These are phyloP conservation scores for Chelonoidis abingdonii DNA, from an alignment of 2,113 vertebrate species.

Conservation along the genomic window DNA sequence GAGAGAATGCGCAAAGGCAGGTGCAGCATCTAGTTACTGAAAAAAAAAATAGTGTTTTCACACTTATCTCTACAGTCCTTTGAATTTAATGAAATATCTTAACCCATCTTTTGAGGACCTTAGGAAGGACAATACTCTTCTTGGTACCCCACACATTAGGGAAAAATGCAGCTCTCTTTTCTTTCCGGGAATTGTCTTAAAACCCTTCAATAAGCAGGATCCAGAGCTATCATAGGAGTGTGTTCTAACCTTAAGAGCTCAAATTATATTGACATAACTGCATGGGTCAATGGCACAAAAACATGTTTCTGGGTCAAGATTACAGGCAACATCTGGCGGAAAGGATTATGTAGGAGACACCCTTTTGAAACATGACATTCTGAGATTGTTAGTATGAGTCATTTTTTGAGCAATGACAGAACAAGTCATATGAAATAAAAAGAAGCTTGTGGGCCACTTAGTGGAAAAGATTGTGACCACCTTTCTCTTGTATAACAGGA, in stretches of 20 bases:
- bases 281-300: background rate
- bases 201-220: background rate
- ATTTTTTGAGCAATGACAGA: background rate
- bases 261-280: background rate
- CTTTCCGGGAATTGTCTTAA: background rate
- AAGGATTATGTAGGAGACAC: background rate
- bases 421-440: background rate
- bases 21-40: background rate
- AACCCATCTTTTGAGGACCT: background rate
- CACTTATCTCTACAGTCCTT: background rate
- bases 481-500: background rate
- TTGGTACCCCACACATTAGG: background rate
- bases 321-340: background rate
- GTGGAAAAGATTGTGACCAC: background rate
- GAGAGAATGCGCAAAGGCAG: background rate
- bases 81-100: accelerated
- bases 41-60: background rate
- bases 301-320: background rate
- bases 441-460: background rate
- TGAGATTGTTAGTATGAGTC: background rate
- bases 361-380: background rate
- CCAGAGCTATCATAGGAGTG: background rate
- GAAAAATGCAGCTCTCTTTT: background rate
- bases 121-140: background rate
- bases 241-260: background rate